Conservation (phyloP, 2,888 invertebrate genomes). For the Alviniconcha strummeri region DNA sequence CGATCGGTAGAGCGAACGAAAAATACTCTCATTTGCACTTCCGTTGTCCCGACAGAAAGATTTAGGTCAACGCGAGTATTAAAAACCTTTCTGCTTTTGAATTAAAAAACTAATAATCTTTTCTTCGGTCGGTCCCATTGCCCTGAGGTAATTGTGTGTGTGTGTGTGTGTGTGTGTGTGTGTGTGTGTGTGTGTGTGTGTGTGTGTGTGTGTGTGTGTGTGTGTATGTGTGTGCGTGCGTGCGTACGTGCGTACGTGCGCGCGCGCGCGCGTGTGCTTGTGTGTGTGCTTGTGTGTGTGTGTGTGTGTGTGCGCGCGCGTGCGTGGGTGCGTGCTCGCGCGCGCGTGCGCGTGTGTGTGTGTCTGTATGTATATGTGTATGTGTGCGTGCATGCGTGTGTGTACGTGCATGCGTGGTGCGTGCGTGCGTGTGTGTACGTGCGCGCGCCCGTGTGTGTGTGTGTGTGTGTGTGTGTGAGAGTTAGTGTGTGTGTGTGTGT, state of each 20-base stretch:
- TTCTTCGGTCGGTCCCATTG: too few relatives aligned
- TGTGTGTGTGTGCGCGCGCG: neutral
- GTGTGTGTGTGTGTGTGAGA: neutral
- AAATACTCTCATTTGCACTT: neutral
- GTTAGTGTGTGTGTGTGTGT: neutral
- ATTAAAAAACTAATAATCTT: too few relatives aligned
- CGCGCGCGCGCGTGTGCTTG: neutral
- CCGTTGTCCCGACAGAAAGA: neutral
- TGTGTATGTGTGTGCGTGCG: neutral
- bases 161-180: neutral
- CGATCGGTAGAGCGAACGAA: neutral
- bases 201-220: neutral
- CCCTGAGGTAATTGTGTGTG: neutral
- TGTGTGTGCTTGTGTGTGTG: too few relatives aligned
- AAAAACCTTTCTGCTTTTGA: too few relatives aligned
- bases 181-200: neutral
- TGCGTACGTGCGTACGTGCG: neutral
- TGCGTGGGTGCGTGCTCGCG: neutral
- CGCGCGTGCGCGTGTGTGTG: neutral
- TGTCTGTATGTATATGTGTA: neutral
- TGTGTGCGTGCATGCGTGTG: neutral
- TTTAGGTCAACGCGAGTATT: neutral
- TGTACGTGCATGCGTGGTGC: neutral
- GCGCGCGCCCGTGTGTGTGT: neutral
- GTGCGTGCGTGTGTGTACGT: too few relatives aligned